A percentile compares a stretch with the other conserved stretches of the same genome.
phyloP scores from a whole-genome alignment of 2,113 vertebrate genomes.

The Abramis brama region DNA sequence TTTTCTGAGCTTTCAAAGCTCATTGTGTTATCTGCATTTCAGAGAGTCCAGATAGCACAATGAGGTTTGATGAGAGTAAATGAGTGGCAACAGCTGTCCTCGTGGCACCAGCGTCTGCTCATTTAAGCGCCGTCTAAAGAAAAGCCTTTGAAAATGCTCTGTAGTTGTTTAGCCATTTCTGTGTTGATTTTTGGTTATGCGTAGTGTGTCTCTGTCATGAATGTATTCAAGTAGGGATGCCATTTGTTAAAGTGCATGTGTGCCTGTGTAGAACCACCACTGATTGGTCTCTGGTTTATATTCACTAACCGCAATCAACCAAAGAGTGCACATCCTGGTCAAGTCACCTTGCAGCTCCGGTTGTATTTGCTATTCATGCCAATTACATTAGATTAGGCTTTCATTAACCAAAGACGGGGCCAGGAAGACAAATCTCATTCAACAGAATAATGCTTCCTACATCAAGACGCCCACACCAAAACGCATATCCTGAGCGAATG shows the following conservation, averaged over 20 bases:
- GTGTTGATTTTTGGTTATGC: slow-evolving; percentile 32
- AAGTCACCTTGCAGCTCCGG: slow-evolving; percentile 12
- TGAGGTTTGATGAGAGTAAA: slow-evolving; percentile 38
- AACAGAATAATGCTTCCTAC: slow-evolving; percentile 30
- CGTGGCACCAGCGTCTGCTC: slow-evolving; percentile 8
- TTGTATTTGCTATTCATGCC: slow-evolving; percentile 26
- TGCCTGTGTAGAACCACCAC: not conserved
- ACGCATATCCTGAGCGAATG: slow-evolving; percentile 32
- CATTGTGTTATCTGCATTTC: slow-evolving; percentile 38
- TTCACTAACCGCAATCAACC: slow-evolving; percentile 17
- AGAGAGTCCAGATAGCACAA: slow-evolving; percentile 25
- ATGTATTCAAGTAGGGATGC: not conserved
- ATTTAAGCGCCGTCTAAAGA: not conserved
- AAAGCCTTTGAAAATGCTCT: slow-evolving; percentile 9
- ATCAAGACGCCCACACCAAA: slow-evolving; percentile 32
- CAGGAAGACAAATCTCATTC: slow-evolving; percentile 30
- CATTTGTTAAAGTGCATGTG: slow-evolving; percentile 21
- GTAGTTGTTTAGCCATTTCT: slow-evolving; percentile 23
- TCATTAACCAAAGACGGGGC: slow-evolving; percentile 38
- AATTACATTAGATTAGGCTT: slow-evolving; percentile 42
- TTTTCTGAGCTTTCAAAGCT: slow-evolving; percentile 14
- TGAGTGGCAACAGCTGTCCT: slow-evolving; percentile 39
- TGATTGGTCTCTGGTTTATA: slow-evolving; percentile 8
- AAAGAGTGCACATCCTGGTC: slow-evolving; percentile 2
- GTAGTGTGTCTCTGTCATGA: not conserved